Base-by-base conservation (phyloP, 2,113 vertebrate genomes). In the Haliaeetus leucogaster region DNA sequence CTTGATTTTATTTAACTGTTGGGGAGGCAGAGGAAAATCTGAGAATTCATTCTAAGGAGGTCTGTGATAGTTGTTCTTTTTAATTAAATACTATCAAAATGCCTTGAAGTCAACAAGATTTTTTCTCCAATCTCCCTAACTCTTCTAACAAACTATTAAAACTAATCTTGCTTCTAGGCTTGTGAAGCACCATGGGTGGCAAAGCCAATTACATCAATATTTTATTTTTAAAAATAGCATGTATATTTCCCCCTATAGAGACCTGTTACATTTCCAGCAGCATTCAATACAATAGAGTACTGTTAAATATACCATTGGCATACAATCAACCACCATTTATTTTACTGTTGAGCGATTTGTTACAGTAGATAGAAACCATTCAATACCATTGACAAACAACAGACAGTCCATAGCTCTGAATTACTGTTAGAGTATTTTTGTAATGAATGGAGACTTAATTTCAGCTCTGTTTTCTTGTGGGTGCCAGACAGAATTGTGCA, bases 361-460 rank as follows among this genome's bases (percentile, higher is more conserved):
- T 98, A 92, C 58, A 92, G 91, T 89, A 97, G 97, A 97, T 97
- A 97, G 96, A 97, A 98, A 94, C 87, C 89, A 97, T 96, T 98
- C 97, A 96, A 97, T 98, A 92, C 53, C 92, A 98, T 97, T 66
- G 97, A 98, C 97, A 97, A 98, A 97, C 55, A 97, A 63, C 93
- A 96, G 93, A 98, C 93, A 95, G 91, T 95, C 96, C 96, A 81
- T 93, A 97, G 96, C 89, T 87, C 91, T 67, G 90, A 98, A 97
- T 98, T 97, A 97, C 74, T 90, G 90, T 96, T 97, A 93, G 91
- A 92, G 95, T 97, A 97, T 98, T 98, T 97, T 93, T 97, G 90
- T 97, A 98, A 98, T 98, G 97, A 98, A 97, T 96, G 95, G 94
- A 97, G 96, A 95, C 93, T 97, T 98, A 97, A 98, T 98, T 98